Conservation (phyloP, 2,797 vertebrate species). For the Fratercula arctica region DNA sequence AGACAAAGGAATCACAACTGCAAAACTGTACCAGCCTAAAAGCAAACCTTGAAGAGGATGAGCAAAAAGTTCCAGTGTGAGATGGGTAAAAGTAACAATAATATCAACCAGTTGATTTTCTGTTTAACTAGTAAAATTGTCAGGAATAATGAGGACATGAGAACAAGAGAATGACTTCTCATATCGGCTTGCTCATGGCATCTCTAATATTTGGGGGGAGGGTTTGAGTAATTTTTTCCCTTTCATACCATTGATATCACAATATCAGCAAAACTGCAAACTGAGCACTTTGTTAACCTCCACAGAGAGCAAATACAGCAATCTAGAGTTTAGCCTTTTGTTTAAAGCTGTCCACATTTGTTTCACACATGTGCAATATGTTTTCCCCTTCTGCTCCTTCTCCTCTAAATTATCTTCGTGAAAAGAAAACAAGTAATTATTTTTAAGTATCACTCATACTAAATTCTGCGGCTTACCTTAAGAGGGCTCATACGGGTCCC, state of each 20-base stretch:
- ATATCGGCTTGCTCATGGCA: background rate
- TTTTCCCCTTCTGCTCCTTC: slow-evolving; percentile 70
- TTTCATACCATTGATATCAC: slow-evolving; percentile 39
- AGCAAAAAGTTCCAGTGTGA: slow-evolving; percentile 60
- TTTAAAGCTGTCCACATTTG: slow-evolving; percentile 54
- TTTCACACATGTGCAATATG: slow-evolving; percentile 76
- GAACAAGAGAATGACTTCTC: background rate
- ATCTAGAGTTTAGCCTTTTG: slow-evolving; percentile 75
- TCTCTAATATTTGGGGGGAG: background rate
- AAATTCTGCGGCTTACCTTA: slow-evolving; percentile 60
- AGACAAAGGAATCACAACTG: slow-evolving; percentile 69
- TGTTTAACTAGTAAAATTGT: background rate
- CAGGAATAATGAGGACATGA: background rate
- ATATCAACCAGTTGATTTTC: background rate
- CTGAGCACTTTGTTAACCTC: slow-evolving; percentile 77
- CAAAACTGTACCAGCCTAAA: slow-evolving; percentile 69
- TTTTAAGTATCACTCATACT: slow-evolving; percentile 22
- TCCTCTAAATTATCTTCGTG: slow-evolving; percentile 54
- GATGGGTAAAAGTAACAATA: slow-evolving; percentile 64
- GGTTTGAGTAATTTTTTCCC: background rate
- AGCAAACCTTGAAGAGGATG: slow-evolving; percentile 72
- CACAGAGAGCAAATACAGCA: slow-evolving; percentile 74
- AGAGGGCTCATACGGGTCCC: slow-evolving; percentile 66
- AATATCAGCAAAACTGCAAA: slow-evolving; percentile 81
- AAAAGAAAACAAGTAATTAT: slow-evolving; percentile 6